Conservation (phyloP, 2,113 vertebrate genomes). For the Oophaga pumilio region DNA sequence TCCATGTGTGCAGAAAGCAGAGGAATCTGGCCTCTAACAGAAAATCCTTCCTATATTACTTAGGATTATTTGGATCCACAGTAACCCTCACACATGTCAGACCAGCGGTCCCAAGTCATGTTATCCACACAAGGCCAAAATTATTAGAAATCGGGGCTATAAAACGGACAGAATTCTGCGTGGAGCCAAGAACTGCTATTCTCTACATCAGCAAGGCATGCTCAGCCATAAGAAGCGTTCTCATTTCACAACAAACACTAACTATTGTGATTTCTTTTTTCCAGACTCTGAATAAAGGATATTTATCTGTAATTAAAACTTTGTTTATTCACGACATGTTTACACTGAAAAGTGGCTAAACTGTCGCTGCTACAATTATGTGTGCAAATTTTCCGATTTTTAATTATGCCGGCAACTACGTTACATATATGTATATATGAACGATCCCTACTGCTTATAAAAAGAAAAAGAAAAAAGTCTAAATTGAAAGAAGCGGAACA, state of each 20-base stretch:
- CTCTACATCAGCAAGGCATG: neutral
- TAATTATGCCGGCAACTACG: neutral
- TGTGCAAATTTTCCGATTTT: neutral
- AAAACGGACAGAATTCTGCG: too few species aligned
- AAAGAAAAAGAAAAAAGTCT: neutral
- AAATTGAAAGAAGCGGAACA: constrained; percentile 56
- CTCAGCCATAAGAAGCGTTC: neutral
- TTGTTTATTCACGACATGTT: neutral
- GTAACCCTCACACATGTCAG: neutral
- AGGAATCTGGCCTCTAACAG: neutral
- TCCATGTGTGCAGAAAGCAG: neutral
- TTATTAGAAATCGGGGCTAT: too few species aligned
- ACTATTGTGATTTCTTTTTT: neutral
- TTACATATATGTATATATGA: neutral
- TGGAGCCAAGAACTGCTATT: too few species aligned
- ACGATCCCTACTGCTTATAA: neutral
- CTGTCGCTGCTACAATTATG: neutral
- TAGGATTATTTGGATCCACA: neutral
- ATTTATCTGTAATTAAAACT: neutral
- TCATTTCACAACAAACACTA: neutral
- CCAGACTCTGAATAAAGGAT: neutral
- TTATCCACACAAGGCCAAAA: neutral
- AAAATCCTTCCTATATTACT: neutral
- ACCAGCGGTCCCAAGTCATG: neutral
- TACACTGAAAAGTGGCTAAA: neutral